Base-by-base conservation (phyloP, 2,888 invertebrate species). In the Tetranychus piercei region DNA sequence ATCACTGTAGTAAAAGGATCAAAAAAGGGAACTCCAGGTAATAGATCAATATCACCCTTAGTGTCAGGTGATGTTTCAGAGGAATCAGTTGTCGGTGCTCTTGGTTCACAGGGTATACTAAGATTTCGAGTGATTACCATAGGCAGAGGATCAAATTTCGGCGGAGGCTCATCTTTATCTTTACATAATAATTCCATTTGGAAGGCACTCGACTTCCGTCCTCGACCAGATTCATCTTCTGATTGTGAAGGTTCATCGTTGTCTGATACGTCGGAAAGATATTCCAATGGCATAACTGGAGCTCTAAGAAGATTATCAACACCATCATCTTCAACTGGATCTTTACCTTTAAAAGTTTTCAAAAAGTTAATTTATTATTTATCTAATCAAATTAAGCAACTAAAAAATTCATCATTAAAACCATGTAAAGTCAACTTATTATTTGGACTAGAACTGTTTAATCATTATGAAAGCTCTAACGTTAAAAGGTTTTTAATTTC, bases 181-280 rank as follows among this genome's bases (percentile, higher is more conserved):
- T 44, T 23, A 20, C 23, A 75, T 65, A 75, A 44, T 44, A 76
- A 65, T 70, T 74, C 73, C 71, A 72, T 73, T 64, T 73, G 73
- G 66, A 76, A 73, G 73, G 65, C 73, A 75, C 76, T 75, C 22
- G 69, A 69, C 34, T 64, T 73, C 45, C 75, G 70, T 55, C 43
- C 44, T 44, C 55, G n/a, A 2, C 34, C 22, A 15, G 20, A 44
- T 55, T 20, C 73, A 22, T 44, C 45, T 67, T 66, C 44, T n/a
- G n/a, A 71, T 23, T 73, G 34, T 22, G 73, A 23, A 73, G 43
- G 55, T n/a, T 76, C 76, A 7, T 73, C 73, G n/a, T 66, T 45
- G 34, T 76, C 76, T 7, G 76, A 76, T 44, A 75, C 22, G 64
- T 76, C 76, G 34, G 74, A 75, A 44, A 73, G 73, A 65, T 76